Conservation (phyloP, 2,888 invertebrate genomes). For the Limnephilus auricula region DNA sequence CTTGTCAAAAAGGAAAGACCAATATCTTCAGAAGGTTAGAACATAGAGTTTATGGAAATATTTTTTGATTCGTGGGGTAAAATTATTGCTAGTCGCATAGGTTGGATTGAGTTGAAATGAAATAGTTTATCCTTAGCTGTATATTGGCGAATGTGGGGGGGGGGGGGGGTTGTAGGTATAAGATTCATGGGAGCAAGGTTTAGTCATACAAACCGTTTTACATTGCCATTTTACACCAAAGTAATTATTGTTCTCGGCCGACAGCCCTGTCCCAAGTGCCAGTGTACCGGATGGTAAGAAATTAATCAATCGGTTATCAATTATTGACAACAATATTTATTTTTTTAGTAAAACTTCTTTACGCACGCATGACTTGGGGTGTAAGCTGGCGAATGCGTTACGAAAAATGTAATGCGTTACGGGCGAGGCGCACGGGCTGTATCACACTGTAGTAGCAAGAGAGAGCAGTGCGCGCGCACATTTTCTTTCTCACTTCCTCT, state of each 20-base stretch:
- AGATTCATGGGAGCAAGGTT: conserved; percentile 64
- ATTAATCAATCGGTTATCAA: neutral
- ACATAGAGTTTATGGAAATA: neutral
- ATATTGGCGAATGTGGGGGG: conserved; percentile 50
- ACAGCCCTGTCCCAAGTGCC: neutral
- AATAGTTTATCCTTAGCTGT: conserved; percentile 55
- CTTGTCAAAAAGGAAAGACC: neutral
- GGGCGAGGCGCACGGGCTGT: too few species aligned
- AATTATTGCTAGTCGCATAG: neutral
- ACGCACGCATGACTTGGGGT: too few species aligned
- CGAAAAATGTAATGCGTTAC: too few species aligned
- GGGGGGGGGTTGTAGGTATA: conserved; percentile 56
- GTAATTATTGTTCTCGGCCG: conserved; percentile 64
- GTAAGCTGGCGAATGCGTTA: too few species aligned
- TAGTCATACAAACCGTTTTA: conserved; percentile 65
- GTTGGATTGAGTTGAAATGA: conserved; percentile 14
- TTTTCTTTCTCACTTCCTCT: too few species aligned
- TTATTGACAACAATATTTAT: neutral
- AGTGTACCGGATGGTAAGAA: neutral
- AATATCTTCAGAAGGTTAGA: neutral
- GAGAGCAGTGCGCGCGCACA: too few species aligned
- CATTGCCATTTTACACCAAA: conserved; percentile 65
- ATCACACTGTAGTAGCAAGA: too few species aligned
- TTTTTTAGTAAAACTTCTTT: too few species aligned
- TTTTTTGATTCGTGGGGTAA: neutral